Conservation (phyloP, 2,113 vertebrate species). For the Rhinoptilus africanus region DNA sequence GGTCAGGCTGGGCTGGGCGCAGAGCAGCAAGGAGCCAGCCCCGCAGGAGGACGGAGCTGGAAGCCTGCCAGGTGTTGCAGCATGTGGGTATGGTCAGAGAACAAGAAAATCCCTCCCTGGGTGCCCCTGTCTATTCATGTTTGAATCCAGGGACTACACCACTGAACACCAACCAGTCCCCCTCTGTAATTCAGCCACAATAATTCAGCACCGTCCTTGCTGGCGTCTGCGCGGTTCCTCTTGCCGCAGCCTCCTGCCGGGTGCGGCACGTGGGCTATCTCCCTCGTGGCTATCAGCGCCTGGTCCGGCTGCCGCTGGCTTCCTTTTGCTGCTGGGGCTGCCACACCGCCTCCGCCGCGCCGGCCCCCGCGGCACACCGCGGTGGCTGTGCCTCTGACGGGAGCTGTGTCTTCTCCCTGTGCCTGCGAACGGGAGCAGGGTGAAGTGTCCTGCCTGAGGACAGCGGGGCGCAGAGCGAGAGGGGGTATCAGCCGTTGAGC, state of each 20-base stretch:
- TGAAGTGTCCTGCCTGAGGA: background rate
- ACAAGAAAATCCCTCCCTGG: background rate
- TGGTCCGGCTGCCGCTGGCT: background rate
- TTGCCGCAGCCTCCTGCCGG: background rate
- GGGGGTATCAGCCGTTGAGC: background rate
- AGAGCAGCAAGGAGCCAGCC: background rate
- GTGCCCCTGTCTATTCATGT: too few species aligned
- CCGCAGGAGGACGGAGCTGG: background rate
- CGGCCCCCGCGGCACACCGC: fast-evolving
- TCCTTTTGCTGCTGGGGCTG: background rate
- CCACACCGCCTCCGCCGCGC: fast-evolving
- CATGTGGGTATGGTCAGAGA: background rate
- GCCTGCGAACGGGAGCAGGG: background rate
- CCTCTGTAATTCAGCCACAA: background rate
- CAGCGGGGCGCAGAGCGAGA: fast-evolving
- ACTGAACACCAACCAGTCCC: background rate
- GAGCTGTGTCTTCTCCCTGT: background rate
- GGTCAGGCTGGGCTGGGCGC: background rate
- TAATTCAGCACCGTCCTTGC: background rate
- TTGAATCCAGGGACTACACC: background rate
- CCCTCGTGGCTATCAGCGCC: fast-evolving
- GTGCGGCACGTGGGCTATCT: background rate
- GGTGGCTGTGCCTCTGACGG: background rate
- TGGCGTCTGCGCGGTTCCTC: background rate
- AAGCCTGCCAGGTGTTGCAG: background rate